Evolutionary conservation across 2,113 vertebrate genomes (phyloP), one percentile per base, ranked within the genome.

Genomic region (Anhinga anhinga): DNA sequence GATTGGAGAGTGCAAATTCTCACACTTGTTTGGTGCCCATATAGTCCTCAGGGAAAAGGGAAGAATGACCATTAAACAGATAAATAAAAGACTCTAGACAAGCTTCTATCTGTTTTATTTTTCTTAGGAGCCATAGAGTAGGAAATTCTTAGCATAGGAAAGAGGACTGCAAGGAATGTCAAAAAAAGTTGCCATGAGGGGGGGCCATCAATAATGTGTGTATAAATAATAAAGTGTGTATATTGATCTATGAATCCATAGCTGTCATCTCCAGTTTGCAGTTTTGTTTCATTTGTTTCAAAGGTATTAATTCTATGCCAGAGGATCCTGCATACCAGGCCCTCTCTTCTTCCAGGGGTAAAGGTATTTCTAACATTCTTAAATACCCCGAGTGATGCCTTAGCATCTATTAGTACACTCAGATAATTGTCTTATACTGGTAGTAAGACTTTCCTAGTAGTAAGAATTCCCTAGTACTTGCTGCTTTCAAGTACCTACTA

Each of bases 21-120:
- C 2, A 1, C 47, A 47, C 15, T 45, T 13, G 0, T 4, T 0
- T 40, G 34, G 10, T 10, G 6, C 29, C 13, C 62, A 34, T 11
- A 36, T 6, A 52, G 17, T 34, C 7, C 16, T 65, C 44, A 80
- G 63, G 17, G 44, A 52, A 10, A 53, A 0, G 6, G 12, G 83
- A 65, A 56, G 42, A 65, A 61, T 13, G 7, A 70, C 23, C 5
- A n/a, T 77, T 77, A 58, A 67, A 72, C 6, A 52, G 21, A 7
- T 59, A 59, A 52, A 38, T 18, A 20, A 85, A 90, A 78, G 29
- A 63, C 3, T 20, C 34, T 69, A 23, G 79, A 55, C 21, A 79
- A 50, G 12, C 0, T 4, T 50, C 15, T 56, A 15, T 29, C 42
- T 62, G 8, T 8, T 50, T 72, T 44, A 22, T 8, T 76, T 87